Evolutionary conservation across 2,888 invertebrate genomes (phyloP).

Genomic region (Melinaea menophilus): DNA sequence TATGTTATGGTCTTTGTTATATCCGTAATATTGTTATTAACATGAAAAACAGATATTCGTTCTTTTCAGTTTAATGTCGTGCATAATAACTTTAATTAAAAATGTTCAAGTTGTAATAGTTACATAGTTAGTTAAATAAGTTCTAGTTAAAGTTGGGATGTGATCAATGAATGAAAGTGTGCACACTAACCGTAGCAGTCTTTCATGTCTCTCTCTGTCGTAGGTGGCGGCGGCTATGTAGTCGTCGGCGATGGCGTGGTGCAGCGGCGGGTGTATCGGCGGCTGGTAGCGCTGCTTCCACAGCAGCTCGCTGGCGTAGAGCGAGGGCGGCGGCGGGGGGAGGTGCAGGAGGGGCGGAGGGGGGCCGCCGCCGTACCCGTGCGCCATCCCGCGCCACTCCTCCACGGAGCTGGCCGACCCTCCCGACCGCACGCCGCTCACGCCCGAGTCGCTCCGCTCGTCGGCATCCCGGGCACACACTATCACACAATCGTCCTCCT

Average conservation of each 20-base stretch:
- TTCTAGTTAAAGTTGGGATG: too few relatives aligned
- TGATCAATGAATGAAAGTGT: too few relatives aligned
- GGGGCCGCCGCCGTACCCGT: constrained; percentile 83
- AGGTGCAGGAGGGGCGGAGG: constrained; percentile 71
- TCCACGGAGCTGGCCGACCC: constrained; percentile 86
- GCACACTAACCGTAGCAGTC: constrained; percentile 79
- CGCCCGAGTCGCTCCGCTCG: constrained; percentile 82
- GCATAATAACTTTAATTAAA: too few relatives aligned
- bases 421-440: constrained; percentile 85
- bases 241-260: constrained; percentile 73
- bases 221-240: constrained; percentile 75
- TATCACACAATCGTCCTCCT: constrained; percentile 82
- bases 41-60: too few relatives aligned
- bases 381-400: constrained; percentile 86
- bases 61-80: too few relatives aligned
- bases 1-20: too few relatives aligned
- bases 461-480: constrained; percentile 79
- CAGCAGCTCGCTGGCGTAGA: constrained; percentile 76
- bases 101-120: too few relatives aligned
- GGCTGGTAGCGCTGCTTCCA: constrained; percentile 80
- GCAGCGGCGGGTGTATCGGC: constrained; percentile 74
- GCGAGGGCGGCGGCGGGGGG: constrained; percentile 72
- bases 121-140: too few relatives aligned
- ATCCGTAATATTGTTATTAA: too few relatives aligned
- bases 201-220: constrained; percentile 82